phyloP scores from a whole-genome alignment of 2,888 invertebrate genomes.

The Stenurella melanura region DNA sequence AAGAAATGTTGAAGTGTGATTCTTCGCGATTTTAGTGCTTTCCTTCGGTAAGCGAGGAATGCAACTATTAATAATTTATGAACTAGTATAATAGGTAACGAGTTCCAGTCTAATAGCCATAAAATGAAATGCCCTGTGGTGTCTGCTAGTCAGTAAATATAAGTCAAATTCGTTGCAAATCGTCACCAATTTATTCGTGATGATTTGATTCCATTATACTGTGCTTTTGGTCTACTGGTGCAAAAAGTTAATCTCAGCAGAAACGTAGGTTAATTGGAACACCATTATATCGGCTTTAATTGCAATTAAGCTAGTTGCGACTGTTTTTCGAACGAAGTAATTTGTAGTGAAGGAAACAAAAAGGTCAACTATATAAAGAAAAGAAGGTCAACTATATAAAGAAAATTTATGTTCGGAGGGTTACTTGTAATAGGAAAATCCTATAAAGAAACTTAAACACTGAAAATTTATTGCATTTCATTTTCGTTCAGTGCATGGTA shows the following conservation, averaged over 20 bases:
- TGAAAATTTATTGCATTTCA: background rate
- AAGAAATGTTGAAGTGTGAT: too few relatives aligned
- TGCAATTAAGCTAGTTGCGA: background rate
- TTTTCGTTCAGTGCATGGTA: background rate
- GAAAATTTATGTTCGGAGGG: background rate
- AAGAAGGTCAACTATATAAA: background rate
- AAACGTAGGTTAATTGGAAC: background rate
- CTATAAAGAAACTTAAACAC: background rate
- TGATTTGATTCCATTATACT: background rate
- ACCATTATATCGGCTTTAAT: background rate
- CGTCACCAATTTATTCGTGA: too few relatives aligned
- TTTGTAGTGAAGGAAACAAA: background rate
- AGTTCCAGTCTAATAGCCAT: too few relatives aligned
- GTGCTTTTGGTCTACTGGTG: background rate
- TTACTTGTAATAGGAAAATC: background rate
- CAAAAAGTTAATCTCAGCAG: background rate
- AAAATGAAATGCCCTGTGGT: too few relatives aligned
- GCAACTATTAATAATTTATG: too few relatives aligned
- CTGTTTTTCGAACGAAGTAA: background rate
- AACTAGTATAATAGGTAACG: too few relatives aligned
- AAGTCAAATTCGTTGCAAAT: too few relatives aligned
- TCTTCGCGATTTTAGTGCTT: too few relatives aligned
- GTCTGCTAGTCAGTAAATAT: too few relatives aligned
- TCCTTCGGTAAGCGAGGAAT: too few relatives aligned
- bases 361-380: background rate